A percentile compares a stretch with the other conserved stretches of the same genome.
Evolutionary conservation across 92 coral and sea anemone genomes (phyloP).

Genomic region (Heliopora coerulea): DNA sequence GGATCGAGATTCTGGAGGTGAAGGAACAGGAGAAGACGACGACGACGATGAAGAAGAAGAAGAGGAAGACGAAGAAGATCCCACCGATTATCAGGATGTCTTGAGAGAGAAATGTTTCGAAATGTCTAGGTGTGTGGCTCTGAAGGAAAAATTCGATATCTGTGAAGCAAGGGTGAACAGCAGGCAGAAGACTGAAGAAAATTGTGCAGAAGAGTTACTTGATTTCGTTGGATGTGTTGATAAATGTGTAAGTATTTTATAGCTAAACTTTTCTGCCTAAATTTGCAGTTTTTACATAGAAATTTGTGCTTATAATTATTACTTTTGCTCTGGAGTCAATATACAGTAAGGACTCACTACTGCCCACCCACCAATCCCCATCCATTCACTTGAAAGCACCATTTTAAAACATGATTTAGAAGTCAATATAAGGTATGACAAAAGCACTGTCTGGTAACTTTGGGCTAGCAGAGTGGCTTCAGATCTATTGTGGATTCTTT

Average conservation of each 20-base stretch:
- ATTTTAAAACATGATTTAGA: too few relatives aligned
- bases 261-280: background rate
- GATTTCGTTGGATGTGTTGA: slow-evolving; percentile 93
- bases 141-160: slow-evolving; percentile 55
- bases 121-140: slow-evolving; percentile 61
- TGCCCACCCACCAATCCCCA: too few relatives aligned
- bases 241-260: slow-evolving; percentile 79
- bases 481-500: too few relatives aligned
- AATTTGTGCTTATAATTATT: too few relatives aligned
- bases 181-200: slow-evolving; percentile 81
- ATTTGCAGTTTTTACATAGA: too few relatives aligned
- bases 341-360: too few relatives aligned
- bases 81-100: slow-evolving; percentile 78
- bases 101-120: slow-evolving; percentile 76
- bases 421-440: too few relatives aligned
- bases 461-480: too few relatives aligned
- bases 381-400: too few relatives aligned
- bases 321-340: too few relatives aligned
- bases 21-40: slow-evolving; percentile 44
- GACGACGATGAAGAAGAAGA: slow-evolving; percentile 79
- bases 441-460: too few relatives aligned
- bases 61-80: slow-evolving; percentile 92
- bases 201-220: slow-evolving; percentile 89
- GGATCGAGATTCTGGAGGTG: slow-evolving; percentile 52
- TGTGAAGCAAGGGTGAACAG: slow-evolving; percentile 79